Evolutionary conservation across 2,888 invertebrate genomes (phyloP).

Genomic region (Dolichomitus sp.): DNA sequence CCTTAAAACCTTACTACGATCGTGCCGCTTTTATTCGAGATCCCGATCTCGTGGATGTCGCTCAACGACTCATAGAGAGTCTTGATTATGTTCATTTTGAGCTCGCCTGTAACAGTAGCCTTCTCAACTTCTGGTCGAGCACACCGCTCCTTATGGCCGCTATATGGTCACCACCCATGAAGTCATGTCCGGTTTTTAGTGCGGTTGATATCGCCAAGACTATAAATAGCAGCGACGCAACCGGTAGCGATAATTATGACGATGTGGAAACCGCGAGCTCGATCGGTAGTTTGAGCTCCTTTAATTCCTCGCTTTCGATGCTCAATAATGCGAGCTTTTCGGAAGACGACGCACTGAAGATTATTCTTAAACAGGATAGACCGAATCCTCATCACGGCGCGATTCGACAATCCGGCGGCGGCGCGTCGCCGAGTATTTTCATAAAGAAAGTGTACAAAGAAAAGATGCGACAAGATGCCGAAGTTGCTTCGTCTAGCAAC

Average conservation of each 20-base stretch:
- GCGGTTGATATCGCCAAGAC: slow-evolving; percentile 93
- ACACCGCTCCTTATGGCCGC: slow-evolving; percentile 94
- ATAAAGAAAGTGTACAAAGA: slow-evolving; percentile 40
- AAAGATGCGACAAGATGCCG: slow-evolving; percentile 41
- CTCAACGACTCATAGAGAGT: slow-evolving; percentile 92
- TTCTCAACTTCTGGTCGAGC: slow-evolving; percentile 96
- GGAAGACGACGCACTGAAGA: slow-evolving; percentile 92
- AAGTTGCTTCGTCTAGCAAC: background rate
- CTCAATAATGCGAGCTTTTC: slow-evolving; percentile 85
- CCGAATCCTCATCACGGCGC: background rate
- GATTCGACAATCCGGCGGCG: slow-evolving; percentile 1
- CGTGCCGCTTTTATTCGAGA: slow-evolving; percentile 94
- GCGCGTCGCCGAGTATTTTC: slow-evolving; percentile 22
- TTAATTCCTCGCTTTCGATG: slow-evolving; percentile 80
- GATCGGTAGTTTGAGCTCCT: slow-evolving; percentile 83
- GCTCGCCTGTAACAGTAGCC: slow-evolving; percentile 90
- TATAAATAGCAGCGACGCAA: slow-evolving; percentile 86
- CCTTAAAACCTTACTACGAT: slow-evolving; percentile 94
- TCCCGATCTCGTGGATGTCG: slow-evolving; percentile 92
- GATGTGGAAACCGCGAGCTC: slow-evolving; percentile 83
- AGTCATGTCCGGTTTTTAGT: slow-evolving; percentile 91
- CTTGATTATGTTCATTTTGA: slow-evolving; percentile 88
- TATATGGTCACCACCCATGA: slow-evolving; percentile 93
- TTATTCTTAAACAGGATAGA: slow-evolving; percentile 88
- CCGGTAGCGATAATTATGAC: slow-evolving; percentile 74